Percentiles rank a stretch among this genome's conserved stretches.
phyloP scores from a whole-genome alignment of 2,888 invertebrate species.

The Drosophila recens region DNA sequence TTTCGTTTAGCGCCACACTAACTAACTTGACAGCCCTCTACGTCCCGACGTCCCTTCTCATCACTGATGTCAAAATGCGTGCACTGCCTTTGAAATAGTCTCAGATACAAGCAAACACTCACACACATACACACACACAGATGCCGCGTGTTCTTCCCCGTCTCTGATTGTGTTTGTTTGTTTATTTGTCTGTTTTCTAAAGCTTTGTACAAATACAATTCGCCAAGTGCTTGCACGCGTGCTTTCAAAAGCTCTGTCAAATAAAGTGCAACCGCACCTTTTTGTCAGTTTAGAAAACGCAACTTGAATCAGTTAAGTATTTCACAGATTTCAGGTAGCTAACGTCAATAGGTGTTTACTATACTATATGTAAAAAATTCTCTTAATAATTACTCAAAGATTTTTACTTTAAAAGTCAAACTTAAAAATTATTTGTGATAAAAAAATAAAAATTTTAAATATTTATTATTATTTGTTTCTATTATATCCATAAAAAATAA shows the following conservation, averaged over 20 bases:
- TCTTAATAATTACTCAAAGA: no score
- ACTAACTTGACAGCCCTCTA: constrained; percentile 36
- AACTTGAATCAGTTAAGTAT: constrained; percentile 5
- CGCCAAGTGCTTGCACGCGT: constrained; percentile 15
- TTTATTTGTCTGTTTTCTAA: not conserved
- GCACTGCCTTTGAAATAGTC: constrained; percentile 56
- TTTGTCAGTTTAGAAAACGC: not conserved
- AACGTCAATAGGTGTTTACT: not conserved
- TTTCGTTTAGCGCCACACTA: constrained; percentile 69
- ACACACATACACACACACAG: not conserved
- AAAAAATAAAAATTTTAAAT: no score
- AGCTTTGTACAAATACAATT: constrained; percentile 27
- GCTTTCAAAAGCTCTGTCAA: constrained; percentile 46
- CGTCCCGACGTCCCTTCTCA: not conserved
- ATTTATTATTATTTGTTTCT: no score
- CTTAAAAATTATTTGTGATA: no score
- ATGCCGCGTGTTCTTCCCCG: constrained; percentile 31
- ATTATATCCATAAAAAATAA: no score
- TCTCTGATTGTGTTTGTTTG: constrained; percentile 3
- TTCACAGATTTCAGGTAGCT: constrained; percentile 8
- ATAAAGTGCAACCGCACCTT: constrained; percentile 17
- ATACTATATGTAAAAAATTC: no score
- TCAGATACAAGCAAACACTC: constrained; percentile 15
- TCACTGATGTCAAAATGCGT: constrained; percentile 63
- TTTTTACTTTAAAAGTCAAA: no score